phyloP scores from a whole-genome alignment of 2,797 vertebrate species.

The Todus mexicanus region DNA sequence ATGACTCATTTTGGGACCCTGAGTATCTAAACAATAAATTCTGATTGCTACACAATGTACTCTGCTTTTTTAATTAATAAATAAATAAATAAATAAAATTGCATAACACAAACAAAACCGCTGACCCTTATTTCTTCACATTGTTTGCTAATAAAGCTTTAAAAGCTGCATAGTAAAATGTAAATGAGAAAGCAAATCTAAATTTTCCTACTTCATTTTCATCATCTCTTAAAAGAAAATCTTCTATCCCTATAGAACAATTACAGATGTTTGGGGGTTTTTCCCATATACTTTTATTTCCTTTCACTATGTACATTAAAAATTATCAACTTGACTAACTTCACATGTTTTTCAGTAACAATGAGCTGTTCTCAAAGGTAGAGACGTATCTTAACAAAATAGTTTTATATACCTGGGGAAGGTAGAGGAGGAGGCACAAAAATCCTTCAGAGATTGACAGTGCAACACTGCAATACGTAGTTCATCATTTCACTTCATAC shows the following conservation, averaged over 20 bases:
- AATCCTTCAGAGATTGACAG: background rate
- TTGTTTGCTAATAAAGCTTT: background rate
- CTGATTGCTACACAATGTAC: background rate
- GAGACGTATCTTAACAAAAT: background rate
- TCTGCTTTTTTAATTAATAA: no score
- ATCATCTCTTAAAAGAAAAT: background rate
- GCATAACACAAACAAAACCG: background rate
- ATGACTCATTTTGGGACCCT: background rate
- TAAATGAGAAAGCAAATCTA: background rate
- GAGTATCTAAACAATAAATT: background rate
- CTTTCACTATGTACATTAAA: background rate
- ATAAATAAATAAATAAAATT: no score
- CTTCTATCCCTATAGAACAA: background rate
- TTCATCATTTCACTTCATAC: background rate
- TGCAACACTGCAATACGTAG: background rate
- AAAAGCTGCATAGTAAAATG: background rate
- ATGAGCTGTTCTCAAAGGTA: background rate
- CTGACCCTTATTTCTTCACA: background rate
- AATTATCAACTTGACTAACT: background rate
- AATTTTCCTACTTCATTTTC: background rate
- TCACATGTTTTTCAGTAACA: background rate
- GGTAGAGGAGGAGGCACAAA: background rate
- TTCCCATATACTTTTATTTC: background rate
- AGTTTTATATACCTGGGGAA: background rate
- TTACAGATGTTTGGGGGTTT: background rate